These are phyloP conservation scores for Cephus runcator DNA, from an alignment of 2,888 invertebrate genomes.

Conservation along the genomic window DNA sequence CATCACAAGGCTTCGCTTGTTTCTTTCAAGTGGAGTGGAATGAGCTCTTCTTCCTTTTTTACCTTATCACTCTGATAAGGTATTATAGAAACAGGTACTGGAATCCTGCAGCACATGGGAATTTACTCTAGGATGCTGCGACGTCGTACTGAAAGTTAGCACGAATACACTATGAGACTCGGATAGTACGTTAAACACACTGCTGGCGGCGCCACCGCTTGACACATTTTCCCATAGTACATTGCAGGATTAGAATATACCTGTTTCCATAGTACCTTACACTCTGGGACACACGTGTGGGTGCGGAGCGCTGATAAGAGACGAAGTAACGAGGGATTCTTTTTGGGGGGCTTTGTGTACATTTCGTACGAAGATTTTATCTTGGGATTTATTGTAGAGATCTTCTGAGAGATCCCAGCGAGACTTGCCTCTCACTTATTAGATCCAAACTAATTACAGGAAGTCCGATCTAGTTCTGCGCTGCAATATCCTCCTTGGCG, in stretches of 20 bases:
- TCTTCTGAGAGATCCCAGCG: not conserved
- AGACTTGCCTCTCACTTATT: slow-evolving; percentile 16
- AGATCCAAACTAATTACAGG: slow-evolving; percentile 34
- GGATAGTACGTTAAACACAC: no score
- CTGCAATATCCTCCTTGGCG: slow-evolving; percentile 14
- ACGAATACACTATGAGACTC: no score
- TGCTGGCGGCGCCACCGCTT: no score
- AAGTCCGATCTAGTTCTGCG: slow-evolving; percentile 29
- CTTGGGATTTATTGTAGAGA: not conserved
- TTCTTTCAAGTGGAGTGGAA: slow-evolving; percentile 23
- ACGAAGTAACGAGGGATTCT: not conserved
- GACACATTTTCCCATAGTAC: no score
- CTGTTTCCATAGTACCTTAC: no score
- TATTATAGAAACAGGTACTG: no score
- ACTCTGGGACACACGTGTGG: not conserved
- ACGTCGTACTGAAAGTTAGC: no score
- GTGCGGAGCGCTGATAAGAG: not conserved
- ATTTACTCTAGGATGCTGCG: no score
- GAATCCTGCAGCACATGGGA: no score
- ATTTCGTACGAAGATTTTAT: not conserved
- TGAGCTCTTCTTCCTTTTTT: not conserved
- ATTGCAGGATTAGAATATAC: no score
- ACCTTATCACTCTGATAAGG: not conserved
- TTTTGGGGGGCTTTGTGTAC: not conserved
- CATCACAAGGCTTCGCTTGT: slow-evolving; percentile 22